Percentiles rank a stretch among this genome's conserved stretches.
Conservation (phyloP, 2,797 vertebrate species). For the Remorina albescens region DNA sequence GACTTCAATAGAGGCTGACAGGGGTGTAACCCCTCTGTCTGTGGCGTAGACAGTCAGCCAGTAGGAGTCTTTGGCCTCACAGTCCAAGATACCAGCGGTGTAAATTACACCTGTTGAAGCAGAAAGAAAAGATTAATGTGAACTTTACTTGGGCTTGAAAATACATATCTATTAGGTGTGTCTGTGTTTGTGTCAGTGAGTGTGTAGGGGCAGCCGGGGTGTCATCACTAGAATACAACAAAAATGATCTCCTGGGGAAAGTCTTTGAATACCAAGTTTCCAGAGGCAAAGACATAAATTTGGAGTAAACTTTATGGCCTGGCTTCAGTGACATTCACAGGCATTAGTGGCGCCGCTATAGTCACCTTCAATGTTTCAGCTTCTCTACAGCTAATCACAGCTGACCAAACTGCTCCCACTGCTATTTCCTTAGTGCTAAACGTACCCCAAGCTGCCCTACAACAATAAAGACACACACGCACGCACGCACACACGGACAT, state of each 20-base stretch:
- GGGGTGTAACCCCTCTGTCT: slow-evolving; percentile 90
- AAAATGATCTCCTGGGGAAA: slow-evolving; percentile 54
- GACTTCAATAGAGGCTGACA: slow-evolving; percentile 93
- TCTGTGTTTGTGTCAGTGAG: slow-evolving; percentile 16
- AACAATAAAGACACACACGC: slow-evolving; percentile 43
- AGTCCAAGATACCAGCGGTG: slow-evolving; percentile 93
- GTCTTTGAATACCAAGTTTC: slow-evolving; percentile 65
- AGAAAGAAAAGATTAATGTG: slow-evolving; percentile 56
- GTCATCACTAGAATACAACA: slow-evolving; percentile 51
- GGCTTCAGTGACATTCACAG: slow-evolving; percentile 79
- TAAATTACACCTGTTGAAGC: slow-evolving; percentile 91
- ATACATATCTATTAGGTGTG: slow-evolving; percentile 44
- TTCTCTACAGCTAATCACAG: slow-evolving; percentile 80
- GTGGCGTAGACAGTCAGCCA: slow-evolving; percentile 94
- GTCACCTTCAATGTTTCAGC: slow-evolving; percentile 83
- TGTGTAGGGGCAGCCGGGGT: slow-evolving; percentile 10
- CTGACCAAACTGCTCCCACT: slow-evolving; percentile 82
- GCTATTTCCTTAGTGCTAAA: slow-evolving; percentile 74
- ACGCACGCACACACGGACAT: slow-evolving; percentile 31
- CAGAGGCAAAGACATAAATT: slow-evolving; percentile 58
- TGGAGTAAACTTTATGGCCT: slow-evolving; percentile 63
- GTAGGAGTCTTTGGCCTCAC: slow-evolving; percentile 93
- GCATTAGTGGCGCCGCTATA: slow-evolving; percentile 65
- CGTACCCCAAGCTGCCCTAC: slow-evolving; percentile 54
- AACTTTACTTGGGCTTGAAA: slow-evolving; percentile 36